Conservation (phyloP, 2,113 vertebrate genomes). For the Brachionichthys hirsutus region DNA sequence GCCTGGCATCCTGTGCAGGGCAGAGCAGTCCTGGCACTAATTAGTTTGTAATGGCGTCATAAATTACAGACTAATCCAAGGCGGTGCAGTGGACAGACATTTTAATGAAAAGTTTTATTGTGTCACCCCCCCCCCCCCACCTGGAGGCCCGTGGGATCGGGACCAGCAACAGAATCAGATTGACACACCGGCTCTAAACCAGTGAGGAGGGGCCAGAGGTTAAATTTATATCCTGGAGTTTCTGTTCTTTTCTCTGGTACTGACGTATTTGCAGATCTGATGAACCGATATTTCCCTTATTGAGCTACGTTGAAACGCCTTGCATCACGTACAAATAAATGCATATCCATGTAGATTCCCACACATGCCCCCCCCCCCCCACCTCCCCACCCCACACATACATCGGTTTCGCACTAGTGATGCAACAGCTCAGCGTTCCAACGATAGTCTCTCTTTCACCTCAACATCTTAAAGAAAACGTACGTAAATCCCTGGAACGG, state of each 20-base stretch:
- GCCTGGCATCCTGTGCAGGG: conserved; percentile 78
- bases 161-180: conserved; percentile 49
- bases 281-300: conserved; percentile 18
- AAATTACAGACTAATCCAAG: conserved; percentile 90
- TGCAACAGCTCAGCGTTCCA: conserved; percentile 24
- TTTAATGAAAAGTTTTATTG: conserved; percentile 87
- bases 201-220: neutral
- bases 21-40: conserved; percentile 88
- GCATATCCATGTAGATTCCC: conserved; percentile 9
- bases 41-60: conserved; percentile 91
- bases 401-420: conserved; percentile 29
- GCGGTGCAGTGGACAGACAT: conserved; percentile 82
- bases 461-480: conserved; percentile 50
- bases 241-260: conserved; percentile 30
- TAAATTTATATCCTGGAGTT: conserved; percentile 10
- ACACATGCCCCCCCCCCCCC: conserved; percentile 23
- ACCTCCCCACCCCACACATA: too few relatives aligned
- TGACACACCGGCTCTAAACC: conserved; percentile 9
- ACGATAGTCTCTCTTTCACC: conserved; percentile 33
- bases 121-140: conserved; percentile 64
- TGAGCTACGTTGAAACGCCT: conserved; percentile 33
- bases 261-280: conserved; percentile 11
- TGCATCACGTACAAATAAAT: conserved; percentile 37
- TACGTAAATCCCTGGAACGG: conserved; percentile 52
- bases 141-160: conserved; percentile 61